A percentile compares a stretch with the other conserved stretches of the same genome.
Evolutionary conservation across 1,140 invertebrate genomes (phyloP).

Genomic region (Heliconius hewitsoni): DNA sequence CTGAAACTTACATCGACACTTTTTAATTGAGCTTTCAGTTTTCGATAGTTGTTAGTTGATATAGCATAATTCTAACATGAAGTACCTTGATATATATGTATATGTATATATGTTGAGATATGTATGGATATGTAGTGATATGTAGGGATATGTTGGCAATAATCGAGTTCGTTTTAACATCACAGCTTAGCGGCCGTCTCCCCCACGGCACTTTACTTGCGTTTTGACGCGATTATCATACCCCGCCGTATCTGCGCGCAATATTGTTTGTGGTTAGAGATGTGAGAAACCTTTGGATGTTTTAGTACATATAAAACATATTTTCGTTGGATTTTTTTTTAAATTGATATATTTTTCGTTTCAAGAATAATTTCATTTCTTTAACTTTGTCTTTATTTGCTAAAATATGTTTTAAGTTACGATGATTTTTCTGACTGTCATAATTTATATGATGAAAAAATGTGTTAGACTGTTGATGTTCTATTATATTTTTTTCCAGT

Average conservation of each 20-base stretch:
- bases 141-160: background rate
- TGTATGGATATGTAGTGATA: background rate
- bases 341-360: no score
- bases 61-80: background rate
- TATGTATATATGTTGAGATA: background rate
- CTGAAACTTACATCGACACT: background rate
- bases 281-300: conserved; percentile 42
- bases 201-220: conserved; percentile 68
- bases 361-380: no score
- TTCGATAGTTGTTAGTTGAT: background rate
- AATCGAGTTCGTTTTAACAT: conserved; percentile 66
- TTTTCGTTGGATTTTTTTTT: background rate
- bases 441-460: no score
- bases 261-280: conserved; percentile 69
- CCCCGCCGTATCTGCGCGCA: conserved; percentile 74
- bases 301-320: background rate
- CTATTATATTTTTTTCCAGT: no score
- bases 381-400: no score
- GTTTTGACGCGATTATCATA: conserved; percentile 81
- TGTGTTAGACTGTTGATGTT: no score
- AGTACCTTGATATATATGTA: background rate
- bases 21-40: background rate
- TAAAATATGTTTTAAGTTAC: no score
- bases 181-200: conserved; percentile 60
- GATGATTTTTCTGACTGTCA: no score